Percentiles rank a stretch among this genome's conserved stretches.
Conservation (phyloP, 2,113 vertebrate species). For the Mormyrus lacerda region DNA sequence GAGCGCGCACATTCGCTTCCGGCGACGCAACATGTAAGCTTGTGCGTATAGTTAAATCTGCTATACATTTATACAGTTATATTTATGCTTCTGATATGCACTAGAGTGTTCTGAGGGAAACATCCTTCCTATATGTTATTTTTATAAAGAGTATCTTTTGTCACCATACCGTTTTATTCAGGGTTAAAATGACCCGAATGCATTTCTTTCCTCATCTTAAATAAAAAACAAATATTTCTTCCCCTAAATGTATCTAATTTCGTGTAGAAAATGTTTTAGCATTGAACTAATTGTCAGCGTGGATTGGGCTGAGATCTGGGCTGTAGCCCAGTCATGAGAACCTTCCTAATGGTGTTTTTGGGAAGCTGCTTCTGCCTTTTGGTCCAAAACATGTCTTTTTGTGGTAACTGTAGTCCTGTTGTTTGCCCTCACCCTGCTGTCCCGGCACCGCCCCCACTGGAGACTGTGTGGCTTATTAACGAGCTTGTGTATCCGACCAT, state of each 20-base stretch:
- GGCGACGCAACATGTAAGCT: neutral
- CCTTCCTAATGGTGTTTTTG: neutral
- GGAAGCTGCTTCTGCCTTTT: neutral
- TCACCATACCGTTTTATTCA: neutral
- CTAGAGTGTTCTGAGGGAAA: neutral
- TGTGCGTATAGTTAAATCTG: neutral
- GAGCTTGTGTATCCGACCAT: conserved; percentile 21
- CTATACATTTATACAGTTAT: neutral
- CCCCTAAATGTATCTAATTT: neutral
- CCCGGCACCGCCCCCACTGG: neutral
- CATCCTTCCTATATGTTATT: neutral
- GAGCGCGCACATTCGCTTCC: neutral
- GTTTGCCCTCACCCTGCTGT: neutral
- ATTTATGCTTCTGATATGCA: neutral
- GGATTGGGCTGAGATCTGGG: neutral
- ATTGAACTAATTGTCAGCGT: neutral
- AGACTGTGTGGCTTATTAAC: conserved; percentile 21
- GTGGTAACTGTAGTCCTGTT: neutral
- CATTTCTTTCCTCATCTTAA: neutral
- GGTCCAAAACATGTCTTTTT: neutral
- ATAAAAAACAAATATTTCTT: neutral
- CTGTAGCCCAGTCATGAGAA: neutral
- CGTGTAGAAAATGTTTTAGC: neutral
- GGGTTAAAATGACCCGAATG: neutral
- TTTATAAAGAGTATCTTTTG: neutral